Conservation (phyloP, 2,888 invertebrate species). For the Nebria salina region DNA sequence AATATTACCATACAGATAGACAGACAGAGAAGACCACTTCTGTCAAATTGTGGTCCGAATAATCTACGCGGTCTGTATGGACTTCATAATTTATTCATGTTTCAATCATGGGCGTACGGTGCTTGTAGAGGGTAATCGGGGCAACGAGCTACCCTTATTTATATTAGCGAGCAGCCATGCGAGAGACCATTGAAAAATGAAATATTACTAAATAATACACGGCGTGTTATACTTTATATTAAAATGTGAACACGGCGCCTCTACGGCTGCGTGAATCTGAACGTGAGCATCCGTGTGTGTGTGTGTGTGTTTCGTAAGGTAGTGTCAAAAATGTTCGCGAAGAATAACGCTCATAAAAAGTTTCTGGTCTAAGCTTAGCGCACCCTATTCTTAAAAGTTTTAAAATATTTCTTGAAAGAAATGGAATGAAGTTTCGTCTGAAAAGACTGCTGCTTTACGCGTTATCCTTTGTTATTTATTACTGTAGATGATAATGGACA, state of each 20-base stretch:
- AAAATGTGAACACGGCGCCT: no score
- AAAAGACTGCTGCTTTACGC: no score
- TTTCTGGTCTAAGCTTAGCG: no score
- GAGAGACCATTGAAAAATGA: background rate
- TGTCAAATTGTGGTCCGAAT: conserved; percentile 16
- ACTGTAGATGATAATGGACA: no score
- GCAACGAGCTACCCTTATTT: background rate
- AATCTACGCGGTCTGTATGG: background rate
- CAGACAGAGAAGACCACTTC: background rate
- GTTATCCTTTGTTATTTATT: no score
- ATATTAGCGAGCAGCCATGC: conserved; percentile 4
- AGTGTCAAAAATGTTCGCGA: background rate
- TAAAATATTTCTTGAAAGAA: no score
- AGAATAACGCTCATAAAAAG: background rate
- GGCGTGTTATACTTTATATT: no score
- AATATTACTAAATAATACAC: no score
- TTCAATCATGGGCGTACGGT: conserved; percentile 15
- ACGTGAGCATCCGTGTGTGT: background rate
- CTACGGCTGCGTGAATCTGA: background rate
- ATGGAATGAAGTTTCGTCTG: no score
- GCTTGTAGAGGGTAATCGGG: background rate
- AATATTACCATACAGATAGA: no score
- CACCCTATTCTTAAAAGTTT: no score
- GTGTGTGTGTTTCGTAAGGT: background rate
- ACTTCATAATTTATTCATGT: conserved; percentile 14